A percentile compares a stretch with the other conserved stretches of the same genome.
phyloP scores from a whole-genome alignment of 2,113 vertebrate genomes.

The Sinocyclocheilus anshuiensis region DNA sequence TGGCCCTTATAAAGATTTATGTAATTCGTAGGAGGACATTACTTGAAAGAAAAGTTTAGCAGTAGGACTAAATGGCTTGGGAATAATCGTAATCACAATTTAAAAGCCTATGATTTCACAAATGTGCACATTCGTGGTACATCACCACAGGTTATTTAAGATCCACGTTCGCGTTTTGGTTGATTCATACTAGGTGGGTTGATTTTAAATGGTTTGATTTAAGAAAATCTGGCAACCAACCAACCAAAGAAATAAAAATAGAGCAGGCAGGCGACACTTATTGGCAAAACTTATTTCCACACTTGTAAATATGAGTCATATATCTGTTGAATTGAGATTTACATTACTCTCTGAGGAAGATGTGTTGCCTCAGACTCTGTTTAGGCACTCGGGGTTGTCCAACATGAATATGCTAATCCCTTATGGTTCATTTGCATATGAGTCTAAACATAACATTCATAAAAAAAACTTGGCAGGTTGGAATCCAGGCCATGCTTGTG shows the following conservation, averaged over 20 bases:
- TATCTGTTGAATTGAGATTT: background rate
- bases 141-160: background rate
- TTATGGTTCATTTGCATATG: conserved; percentile 19
- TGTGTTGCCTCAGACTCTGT: background rate
- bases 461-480: conserved; percentile 8
- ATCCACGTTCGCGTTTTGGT: background rate
- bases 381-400: conserved; percentile 8
- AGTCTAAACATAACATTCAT: conserved; percentile 21
- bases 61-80: background rate
- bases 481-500: conserved; percentile 12
- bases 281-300: background rate
- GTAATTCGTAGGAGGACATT: conserved; percentile 2
- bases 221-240: background rate
- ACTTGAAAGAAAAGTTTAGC: background rate
- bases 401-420: conserved; percentile 24
- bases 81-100: background rate
- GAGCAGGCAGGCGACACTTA: background rate
- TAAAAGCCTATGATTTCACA: background rate
- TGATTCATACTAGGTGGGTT: background rate
- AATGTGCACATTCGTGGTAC: background rate
- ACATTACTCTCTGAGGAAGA: background rate
- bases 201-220: background rate
- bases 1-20: conserved; percentile 12
- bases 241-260: background rate
- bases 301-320: conserved; percentile 6